These are phyloP conservation scores for Portevinia maculata DNA, from an alignment of 2,888 invertebrate species.

Conservation along the genomic window DNA sequence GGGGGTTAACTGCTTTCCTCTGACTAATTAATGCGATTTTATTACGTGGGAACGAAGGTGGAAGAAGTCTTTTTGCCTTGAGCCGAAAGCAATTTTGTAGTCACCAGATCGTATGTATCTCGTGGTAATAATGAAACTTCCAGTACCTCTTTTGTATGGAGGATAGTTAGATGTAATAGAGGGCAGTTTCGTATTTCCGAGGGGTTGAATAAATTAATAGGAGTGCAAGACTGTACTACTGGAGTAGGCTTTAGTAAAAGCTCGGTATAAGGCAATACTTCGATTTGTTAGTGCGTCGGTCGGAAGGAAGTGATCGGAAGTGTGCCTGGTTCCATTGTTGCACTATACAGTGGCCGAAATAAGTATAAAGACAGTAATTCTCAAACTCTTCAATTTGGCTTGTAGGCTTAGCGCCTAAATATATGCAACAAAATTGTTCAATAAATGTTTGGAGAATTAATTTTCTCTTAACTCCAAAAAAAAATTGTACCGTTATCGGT, in stretches of 20 bases:
- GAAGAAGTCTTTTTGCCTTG: constrained; percentile 41
- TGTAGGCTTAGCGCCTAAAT: too few species aligned
- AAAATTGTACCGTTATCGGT: too few species aligned
- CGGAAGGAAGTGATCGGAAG: neutral
- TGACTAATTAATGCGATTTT: constrained; percentile 69
- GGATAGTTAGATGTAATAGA: constrained; percentile 56
- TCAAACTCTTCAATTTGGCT: too few species aligned
- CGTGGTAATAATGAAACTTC: constrained; percentile 64
- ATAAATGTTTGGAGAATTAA: too few species aligned
- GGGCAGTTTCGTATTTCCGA: constrained; percentile 19
- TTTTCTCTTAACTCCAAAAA: too few species aligned
- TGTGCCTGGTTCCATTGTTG: constrained; percentile 36
- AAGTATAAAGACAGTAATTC: too few species aligned
- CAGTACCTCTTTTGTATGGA: constrained; percentile 55
- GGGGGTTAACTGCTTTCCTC: constrained; percentile 56
- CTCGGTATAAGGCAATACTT: neutral
- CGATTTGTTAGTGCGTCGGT: constrained; percentile 12
- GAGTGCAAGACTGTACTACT: neutral
- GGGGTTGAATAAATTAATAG: constrained; percentile 19
- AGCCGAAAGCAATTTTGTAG: constrained; percentile 58
- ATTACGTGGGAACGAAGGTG: constrained; percentile 41
- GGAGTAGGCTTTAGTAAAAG: constrained; percentile 31
- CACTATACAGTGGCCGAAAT: too few species aligned
- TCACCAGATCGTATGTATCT: constrained; percentile 64
- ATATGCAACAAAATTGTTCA: too few species aligned